A percentile compares a stretch with the other conserved stretches of the same genome.
Evolutionary conservation across 2,113 vertebrate genomes (phyloP).

Genomic region (Pyxicephalus adspersus): DNA sequence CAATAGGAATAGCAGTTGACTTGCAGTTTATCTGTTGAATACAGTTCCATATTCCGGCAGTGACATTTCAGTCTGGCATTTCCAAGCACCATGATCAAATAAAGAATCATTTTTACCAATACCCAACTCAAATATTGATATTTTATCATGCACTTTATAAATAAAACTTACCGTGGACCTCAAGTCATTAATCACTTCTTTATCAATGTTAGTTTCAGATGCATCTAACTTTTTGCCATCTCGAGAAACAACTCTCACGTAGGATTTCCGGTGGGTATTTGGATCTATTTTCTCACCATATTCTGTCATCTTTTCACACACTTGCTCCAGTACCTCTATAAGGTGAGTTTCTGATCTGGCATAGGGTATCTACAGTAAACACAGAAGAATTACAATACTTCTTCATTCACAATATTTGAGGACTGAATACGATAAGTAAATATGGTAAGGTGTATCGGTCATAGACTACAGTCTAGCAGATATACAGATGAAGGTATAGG

Average conservation of each 20-base stretch:
- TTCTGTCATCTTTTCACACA: constrained; percentile 94
- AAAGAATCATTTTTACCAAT: too few species aligned
- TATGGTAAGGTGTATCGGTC: too few species aligned
- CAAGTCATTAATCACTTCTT: constrained; percentile 81
- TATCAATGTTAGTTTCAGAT: constrained; percentile 80
- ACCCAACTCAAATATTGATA: background rate
- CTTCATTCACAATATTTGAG: too few species aligned
- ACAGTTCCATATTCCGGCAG: too few species aligned
- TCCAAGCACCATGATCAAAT: too few species aligned
- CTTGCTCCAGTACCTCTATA: constrained; percentile 87
- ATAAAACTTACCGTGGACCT: constrained; percentile 84
- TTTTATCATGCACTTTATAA: background rate
- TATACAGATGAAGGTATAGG: too few species aligned
- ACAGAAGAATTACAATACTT: background rate
- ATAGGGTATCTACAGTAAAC: constrained; percentile 79
- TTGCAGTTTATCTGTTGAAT: too few species aligned
- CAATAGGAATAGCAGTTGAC: too few species aligned
- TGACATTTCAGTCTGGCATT: too few species aligned
- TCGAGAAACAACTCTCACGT: constrained; percentile 79
- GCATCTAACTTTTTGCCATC: constrained; percentile 82
- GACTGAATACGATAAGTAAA: too few species aligned
- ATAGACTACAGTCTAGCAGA: too few species aligned
- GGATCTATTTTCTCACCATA: constrained; percentile 84
- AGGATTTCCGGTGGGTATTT: constrained; percentile 79
- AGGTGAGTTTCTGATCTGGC: constrained; percentile 90